Base-by-base conservation (phyloP, 2,888 invertebrate genomes). In the Mechanitis mazaeus region DNA sequence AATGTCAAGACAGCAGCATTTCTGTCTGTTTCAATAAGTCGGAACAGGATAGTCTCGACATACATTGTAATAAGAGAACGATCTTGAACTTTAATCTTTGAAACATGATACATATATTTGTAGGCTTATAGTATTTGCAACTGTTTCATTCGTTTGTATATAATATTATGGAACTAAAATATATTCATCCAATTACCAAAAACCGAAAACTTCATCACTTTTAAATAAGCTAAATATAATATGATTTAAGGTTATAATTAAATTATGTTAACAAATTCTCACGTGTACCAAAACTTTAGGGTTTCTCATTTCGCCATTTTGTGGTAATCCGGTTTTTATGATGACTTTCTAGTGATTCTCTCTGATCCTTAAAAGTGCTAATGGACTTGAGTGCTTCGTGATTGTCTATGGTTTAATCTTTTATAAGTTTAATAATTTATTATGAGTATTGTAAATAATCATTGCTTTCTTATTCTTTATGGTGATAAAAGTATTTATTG, bases 321-420 rank as follows among this genome's bases (percentile, higher is more conserved):
- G 76, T 46, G 73, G 71, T 80, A 81, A 81, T 80, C 83, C 79
- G 79, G 84, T 85, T 84, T 80, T 81, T 80, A 77, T 81, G 77
- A 79, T 77, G 76, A 84, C 84, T 86, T 87, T 85, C 85, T 87
- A 87, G 77, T 85, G 85, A 85, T 86, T 86, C 87, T 81, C 80
- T 75, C 74, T 68, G 72, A 75, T 68, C 85, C 87, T 79, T 85
- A 87, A 73, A 84, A 85, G 84, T 85, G 87, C 83, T 83, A 81
- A 84, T 83, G 79, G 75, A 70, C 73, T 79, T 80, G 42, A 42
- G 42, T 42, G 9, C 3, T 42, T 42, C 9, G 42, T 3, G 80
- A 79, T 80, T 78, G 74, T 68, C 67, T 72, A 69, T 50, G n/a
- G 3, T 28, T 31, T 31, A 42, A 50, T 50, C 71, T 74, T 66